Evolutionary conservation across 2,888 invertebrate species (phyloP).

Genomic region (Buathra laborator): DNA sequence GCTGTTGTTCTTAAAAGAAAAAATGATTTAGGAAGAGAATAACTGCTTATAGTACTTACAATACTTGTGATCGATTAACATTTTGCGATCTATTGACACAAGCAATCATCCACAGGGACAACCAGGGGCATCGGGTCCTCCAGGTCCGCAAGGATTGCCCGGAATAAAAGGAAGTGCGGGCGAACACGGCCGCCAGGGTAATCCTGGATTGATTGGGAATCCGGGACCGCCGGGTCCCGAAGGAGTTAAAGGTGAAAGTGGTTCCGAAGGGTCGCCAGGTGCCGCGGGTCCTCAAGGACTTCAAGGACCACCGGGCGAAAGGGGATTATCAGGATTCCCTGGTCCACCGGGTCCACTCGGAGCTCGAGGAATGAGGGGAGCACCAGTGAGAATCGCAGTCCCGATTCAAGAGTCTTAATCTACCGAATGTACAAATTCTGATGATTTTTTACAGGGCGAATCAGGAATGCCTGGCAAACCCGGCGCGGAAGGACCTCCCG

Average conservation of each 20-base stretch:
- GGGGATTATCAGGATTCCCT: slow-evolving; percentile 88
- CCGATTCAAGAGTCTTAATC: background rate
- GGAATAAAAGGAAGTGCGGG: slow-evolving; percentile 91
- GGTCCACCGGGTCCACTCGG: slow-evolving; percentile 89
- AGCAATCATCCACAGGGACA: slow-evolving; percentile 87
- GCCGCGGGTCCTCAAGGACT: slow-evolving; percentile 90
- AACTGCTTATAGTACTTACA: too few species aligned
- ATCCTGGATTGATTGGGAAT: slow-evolving; percentile 89
- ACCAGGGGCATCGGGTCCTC: slow-evolving; percentile 89
- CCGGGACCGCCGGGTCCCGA: slow-evolving; percentile 91
- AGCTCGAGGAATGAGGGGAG: slow-evolving; percentile 89
- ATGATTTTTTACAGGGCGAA: slow-evolving; percentile 87
- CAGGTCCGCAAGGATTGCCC: slow-evolving; percentile 89
- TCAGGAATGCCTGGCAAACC: slow-evolving; percentile 90
- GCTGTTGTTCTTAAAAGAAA: too few species aligned
- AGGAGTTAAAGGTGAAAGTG: slow-evolving; percentile 91
- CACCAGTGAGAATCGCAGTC: slow-evolving; percentile 85
- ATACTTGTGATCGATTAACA: background rate
- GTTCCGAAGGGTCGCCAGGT: slow-evolving; percentile 90
- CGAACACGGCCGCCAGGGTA: slow-evolving; percentile 90
- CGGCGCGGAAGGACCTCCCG: slow-evolving; percentile 91
- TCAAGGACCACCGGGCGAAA: slow-evolving; percentile 89
- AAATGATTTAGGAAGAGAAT: too few species aligned
- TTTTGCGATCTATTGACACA: background rate
- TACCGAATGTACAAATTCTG: background rate